Conservation (phyloP, 1,140 invertebrate genomes). For the Euwallacea similis region DNA sequence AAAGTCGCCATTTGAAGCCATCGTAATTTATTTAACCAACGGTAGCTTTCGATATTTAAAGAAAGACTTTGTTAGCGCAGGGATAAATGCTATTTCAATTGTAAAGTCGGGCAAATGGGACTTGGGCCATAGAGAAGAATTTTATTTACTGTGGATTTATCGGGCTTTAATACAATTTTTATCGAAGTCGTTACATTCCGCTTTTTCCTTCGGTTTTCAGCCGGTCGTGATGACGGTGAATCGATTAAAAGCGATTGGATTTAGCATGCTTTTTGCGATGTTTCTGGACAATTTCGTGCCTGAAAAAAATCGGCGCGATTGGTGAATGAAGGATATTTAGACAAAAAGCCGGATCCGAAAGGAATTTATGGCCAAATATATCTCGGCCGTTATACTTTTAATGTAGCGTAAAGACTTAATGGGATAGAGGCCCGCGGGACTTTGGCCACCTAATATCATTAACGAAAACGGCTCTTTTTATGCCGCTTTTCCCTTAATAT, state of each 20-base stretch:
- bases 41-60: constrained; percentile 19
- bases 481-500: constrained; percentile 19
- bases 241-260: too few species aligned
- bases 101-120: constrained; percentile 10
- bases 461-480: constrained; percentile 26
- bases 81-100: constrained; percentile 14
- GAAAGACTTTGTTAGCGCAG: constrained; percentile 15
- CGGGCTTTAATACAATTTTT: constrained; percentile 10
- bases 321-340: background rate
- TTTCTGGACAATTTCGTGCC: too few species aligned
- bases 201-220: too few species aligned
- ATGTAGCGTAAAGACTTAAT: constrained; percentile 27
- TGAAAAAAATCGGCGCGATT: too few species aligned
- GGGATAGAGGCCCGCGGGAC: constrained; percentile 8
- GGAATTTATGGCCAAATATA: constrained; percentile 12
- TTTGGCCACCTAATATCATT: constrained; percentile 23
- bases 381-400: constrained; percentile 15
- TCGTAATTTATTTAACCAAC: constrained; percentile 15
- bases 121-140: background rate
- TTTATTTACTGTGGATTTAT: constrained; percentile 3
- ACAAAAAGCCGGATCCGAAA: background rate
- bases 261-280: too few species aligned
- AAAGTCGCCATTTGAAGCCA: background rate
- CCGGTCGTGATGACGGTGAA: too few species aligned
- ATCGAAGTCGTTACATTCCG: background rate